Conservation (phyloP, 2,113 vertebrate genomes). For the Thermophis baileyi region DNA sequence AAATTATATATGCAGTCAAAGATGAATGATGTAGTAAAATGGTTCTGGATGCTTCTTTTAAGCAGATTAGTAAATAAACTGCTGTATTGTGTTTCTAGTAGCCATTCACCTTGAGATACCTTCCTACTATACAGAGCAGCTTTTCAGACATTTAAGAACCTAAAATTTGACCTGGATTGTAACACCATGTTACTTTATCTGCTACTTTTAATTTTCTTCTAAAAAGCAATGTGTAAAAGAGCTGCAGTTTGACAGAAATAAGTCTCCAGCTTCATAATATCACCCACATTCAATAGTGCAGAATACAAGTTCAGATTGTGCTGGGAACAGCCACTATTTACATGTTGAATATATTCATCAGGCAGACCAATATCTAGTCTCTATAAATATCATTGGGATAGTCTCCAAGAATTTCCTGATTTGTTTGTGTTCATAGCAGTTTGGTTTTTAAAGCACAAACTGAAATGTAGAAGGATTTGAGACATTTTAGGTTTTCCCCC, state of each 20-base stretch:
- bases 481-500: constrained; percentile 20
- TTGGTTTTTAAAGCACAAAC: constrained; percentile 18
- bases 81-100: neutral
- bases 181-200: neutral
- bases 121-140: neutral
- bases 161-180: neutral
- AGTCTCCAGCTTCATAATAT: neutral
- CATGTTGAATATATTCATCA: constrained; percentile 38
- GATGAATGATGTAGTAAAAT: neutral
- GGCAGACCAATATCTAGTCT: constrained; percentile 55
- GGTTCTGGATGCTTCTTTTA: neutral
- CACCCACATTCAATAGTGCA: neutral
- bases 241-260: neutral
- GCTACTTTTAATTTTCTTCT: neutral
- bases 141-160: neutral
- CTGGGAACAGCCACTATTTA: constrained; percentile 58
- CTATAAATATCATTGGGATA: constrained; percentile 56
- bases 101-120: neutral
- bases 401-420: constrained; percentile 54
- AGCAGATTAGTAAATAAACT: neutral
- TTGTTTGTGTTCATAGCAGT: constrained; percentile 46
- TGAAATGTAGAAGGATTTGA: neutral
- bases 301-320: constrained; percentile 48
- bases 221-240: neutral
- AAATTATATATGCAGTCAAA: neutral